Percentiles rank a stretch among this genome's conserved stretches.
These are phyloP conservation scores for Panzeria rudis DNA, from an alignment of 2,888 invertebrate genomes.

Conservation along the genomic window DNA sequence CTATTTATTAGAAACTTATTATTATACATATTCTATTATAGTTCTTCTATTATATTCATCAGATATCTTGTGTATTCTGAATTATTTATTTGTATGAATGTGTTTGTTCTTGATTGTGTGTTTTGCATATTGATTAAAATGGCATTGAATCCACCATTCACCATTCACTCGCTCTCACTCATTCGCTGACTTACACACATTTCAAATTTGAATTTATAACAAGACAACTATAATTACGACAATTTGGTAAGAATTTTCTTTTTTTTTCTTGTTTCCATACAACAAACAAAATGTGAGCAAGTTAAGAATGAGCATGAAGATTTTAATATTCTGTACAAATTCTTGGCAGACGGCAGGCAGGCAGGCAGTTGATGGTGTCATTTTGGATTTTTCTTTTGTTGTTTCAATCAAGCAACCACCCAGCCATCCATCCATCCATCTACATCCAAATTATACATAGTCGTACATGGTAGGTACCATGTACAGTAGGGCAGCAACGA, in stretches of 20 bases:
- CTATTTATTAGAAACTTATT: slow-evolving; percentile 42
- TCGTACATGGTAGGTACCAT: too few species aligned
- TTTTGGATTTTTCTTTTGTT: slow-evolving; percentile 36
- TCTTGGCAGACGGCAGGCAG: slow-evolving; percentile 59
- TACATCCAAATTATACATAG: background rate
- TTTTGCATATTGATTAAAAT: slow-evolving; percentile 70
- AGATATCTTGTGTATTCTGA: background rate
- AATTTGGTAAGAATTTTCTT: slow-evolving; percentile 26
- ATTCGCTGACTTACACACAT: background rate
- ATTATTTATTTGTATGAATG: slow-evolving; percentile 41
- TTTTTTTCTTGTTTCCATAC: background rate
- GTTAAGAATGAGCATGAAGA: slow-evolving; percentile 8
- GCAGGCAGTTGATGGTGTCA: slow-evolving; percentile 44
- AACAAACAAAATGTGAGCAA: slow-evolving; percentile 15
- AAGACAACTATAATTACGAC: slow-evolving; percentile 55
- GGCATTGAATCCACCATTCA: slow-evolving; percentile 63
- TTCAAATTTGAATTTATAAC: slow-evolving; percentile 43
- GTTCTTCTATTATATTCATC: slow-evolving; percentile 2
- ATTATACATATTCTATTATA: too few species aligned
- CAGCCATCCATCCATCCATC: background rate
- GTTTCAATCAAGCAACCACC: background rate
- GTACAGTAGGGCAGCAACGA: too few species aligned
- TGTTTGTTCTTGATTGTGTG: slow-evolving; percentile 70
- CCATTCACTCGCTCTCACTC: background rate
- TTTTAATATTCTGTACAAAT: slow-evolving; percentile 65